Evolutionary conservation across 2,797 vertebrate genomes (phyloP), one percentile per base, ranked within the genome.

Genomic region (Gobionotothen gibberifrons): DNA sequence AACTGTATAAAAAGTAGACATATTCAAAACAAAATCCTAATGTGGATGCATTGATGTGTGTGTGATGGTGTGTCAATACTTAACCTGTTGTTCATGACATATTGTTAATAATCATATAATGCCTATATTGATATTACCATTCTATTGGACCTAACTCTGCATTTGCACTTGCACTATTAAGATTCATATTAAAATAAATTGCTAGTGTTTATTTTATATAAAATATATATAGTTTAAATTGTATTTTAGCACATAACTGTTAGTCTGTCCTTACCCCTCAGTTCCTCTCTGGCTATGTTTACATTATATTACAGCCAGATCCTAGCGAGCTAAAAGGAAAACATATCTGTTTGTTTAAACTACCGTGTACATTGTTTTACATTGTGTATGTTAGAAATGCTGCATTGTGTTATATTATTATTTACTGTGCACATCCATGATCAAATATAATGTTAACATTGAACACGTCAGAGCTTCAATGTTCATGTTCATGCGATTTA

Each of bases 141-240:
- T 80, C 75, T 89, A 90, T 89, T 82, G 88, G 91, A 93, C 91
- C 92, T 92, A 90, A 92, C 82, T 26, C 26, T 86, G 72, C 85
- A 79, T 91, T 90, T 92, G 90, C 86, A 91, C 87, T 93, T 88
- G 87, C 76, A 92, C 90, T 91, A 91, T 85, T 69, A 85, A 85
- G 74, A 89, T 81, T 87, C 79, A 88, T 82, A 78, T 76, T 77
- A 79, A 74, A 76, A 61, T 78, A 78, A 86, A 66, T 73, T 75
- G 65, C 81, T 81, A 51, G 47, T 85, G 74, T 90, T 91, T 91
- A 88, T 92, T 87, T 90, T 90, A 58, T 76, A 76, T 85, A 62
- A 53, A 79, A 64, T 13, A 58, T 62, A 76, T 81, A 59, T 59
- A 58, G 54, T 81, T 72, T 72, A 74, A 78, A 56, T 57, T 84